phyloP scores from a whole-genome alignment of 2,888 invertebrate species.

The Choristoneura rosaceana region DNA sequence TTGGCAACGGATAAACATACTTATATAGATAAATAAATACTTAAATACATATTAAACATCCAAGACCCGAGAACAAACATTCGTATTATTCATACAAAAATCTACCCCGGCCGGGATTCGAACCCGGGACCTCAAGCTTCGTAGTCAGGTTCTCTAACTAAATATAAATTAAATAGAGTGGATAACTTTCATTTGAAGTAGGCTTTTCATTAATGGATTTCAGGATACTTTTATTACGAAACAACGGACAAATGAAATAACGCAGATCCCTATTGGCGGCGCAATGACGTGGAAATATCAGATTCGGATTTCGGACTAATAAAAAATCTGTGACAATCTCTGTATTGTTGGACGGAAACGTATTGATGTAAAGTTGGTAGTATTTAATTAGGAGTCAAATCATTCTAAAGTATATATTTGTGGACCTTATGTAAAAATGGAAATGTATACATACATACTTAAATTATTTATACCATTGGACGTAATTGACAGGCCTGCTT shows the following conservation, averaged over 20 bases:
- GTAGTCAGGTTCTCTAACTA: too few species aligned
- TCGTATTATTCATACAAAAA: too few species aligned
- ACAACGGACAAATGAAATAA: slow-evolving; percentile 10
- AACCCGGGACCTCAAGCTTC: too few species aligned
- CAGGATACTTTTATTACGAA: slow-evolving; percentile 17
- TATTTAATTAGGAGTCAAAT: slow-evolving; percentile 8
- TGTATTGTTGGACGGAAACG: slow-evolving; percentile 5
- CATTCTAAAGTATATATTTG: not conserved
- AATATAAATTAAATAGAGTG: not conserved
- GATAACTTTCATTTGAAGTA: slow-evolving; percentile 7
- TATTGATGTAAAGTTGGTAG: not conserved
- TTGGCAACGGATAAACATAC: too few species aligned
- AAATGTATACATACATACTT: too few species aligned
- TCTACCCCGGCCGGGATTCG: too few species aligned
- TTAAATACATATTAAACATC: too few species aligned
- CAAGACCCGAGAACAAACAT: too few species aligned
- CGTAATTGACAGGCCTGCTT: too few species aligned
- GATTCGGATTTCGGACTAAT: slow-evolving; percentile 8
- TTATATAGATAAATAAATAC: too few species aligned
- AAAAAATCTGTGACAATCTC: not conserved
- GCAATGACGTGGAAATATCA: slow-evolving; percentile 22
- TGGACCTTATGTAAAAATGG: not conserved
- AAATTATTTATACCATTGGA: too few species aligned
- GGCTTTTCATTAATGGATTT: slow-evolving; percentile 16
- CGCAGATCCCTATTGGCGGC: not conserved